Evolutionary conservation across 2,888 invertebrate species (phyloP), one percentile per base, ranked within the genome.

Genomic region (Amiota communis): DNA sequence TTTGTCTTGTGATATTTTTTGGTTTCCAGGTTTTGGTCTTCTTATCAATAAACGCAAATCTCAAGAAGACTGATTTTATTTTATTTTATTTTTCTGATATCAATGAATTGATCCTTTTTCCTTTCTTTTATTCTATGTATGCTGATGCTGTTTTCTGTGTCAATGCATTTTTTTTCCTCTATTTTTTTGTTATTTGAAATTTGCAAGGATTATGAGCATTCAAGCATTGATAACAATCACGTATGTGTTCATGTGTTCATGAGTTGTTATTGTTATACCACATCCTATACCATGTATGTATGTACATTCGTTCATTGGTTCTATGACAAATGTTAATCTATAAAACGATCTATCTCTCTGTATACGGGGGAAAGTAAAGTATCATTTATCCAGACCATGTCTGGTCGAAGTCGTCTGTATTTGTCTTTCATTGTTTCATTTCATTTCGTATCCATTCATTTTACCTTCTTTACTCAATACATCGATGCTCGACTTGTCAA

Each of bases 141-240:
- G 36, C 36, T 36, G 36, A 36, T 36, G 36, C 36, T 68, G 53
- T 68, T 53, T 51, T 53, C 51, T 20, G 20, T 59, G 59, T 59
- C 59, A 59, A 59, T 36, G 46, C 9, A 20, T 15, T 48, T 65
- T 36, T 65, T 11, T 3, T 59, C 4, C 23, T 59, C 4, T 59
- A 23, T 23, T 46, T 63, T 63, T 63, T 17, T 63, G 53, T 23
- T 61, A 23, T 46, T 76, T 65, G 77, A 79, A 79, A 78, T 84
- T 86, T 74, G 85, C 82, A 81, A 82, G 86, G 86, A 86, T 86
- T 86, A 83, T 76, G 71, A 72, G 79, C 80, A 80, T 76, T 84
- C 81, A 85, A 76, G 79, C 86, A 77, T 48, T 61, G 85, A 86
- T 81, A 77, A 76, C 74, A 76, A 86, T 86, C 81, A 78, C 73